Conservation (phyloP, 2,797 vertebrate genomes). For the Cetoscarus ocellatus region DNA sequence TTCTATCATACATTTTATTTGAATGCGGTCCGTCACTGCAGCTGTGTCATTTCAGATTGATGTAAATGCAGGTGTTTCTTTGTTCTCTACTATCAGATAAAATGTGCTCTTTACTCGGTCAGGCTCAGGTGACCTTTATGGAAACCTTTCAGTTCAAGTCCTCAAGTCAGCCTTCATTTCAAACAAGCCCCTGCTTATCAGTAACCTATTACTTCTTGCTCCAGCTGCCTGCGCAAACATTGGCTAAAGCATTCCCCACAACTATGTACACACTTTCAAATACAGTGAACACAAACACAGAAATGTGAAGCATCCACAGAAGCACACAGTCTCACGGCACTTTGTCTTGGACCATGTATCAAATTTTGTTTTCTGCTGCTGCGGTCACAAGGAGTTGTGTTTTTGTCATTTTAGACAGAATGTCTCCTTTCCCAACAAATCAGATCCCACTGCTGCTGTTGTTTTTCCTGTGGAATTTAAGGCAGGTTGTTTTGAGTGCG, state of each 20-base stretch:
- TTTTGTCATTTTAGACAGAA: slow-evolving; percentile 26
- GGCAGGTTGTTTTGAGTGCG: slow-evolving; percentile 43
- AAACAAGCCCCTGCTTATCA: slow-evolving; percentile 74
- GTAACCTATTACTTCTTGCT: slow-evolving; percentile 77
- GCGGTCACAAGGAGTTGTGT: slow-evolving; percentile 8
- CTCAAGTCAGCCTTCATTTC: slow-evolving; percentile 64
- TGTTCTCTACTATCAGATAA: slow-evolving; percentile 64
- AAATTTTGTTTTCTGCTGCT: slow-evolving; percentile 35
- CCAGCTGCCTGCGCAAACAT: slow-evolving; percentile 65
- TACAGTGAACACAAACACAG: slow-evolving; percentile 43
- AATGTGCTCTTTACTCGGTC: slow-evolving; percentile 66
- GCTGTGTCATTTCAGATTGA: slow-evolving; percentile 31
- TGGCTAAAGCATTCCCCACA: slow-evolving; percentile 50
- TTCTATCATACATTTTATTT: slow-evolving; percentile 9
- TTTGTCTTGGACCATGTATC: slow-evolving; percentile 20
- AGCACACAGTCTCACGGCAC: slow-evolving; percentile 2
- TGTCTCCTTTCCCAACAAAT: slow-evolving; percentile 35
- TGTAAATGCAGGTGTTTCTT: slow-evolving; percentile 43
- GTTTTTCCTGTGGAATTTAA: slow-evolving; percentile 29
- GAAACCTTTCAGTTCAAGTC: slow-evolving; percentile 63
- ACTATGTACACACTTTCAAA: slow-evolving; percentile 61
- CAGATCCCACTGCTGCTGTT: slow-evolving; percentile 31
- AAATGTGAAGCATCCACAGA: slow-evolving; percentile 34
- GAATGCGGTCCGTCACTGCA: slow-evolving; percentile 20
- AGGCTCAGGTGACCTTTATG: slow-evolving; percentile 79